Evolutionary conservation across 2,113 vertebrate genomes (phyloP).

Genomic region (Psilopogon haemacephalus): DNA sequence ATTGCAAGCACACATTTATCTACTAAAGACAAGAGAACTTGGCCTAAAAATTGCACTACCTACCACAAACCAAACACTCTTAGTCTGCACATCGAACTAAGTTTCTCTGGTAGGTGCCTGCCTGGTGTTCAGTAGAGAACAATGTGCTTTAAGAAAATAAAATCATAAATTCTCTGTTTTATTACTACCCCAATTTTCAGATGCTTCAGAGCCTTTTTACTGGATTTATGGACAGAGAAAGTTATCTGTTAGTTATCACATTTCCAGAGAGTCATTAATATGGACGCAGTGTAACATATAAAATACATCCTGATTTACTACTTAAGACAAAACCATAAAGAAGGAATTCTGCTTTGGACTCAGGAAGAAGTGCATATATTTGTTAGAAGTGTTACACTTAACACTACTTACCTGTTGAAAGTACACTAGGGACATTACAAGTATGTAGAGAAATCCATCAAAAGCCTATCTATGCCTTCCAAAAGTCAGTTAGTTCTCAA

Average conservation of each 20-base stretch:
- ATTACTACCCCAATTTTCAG: background rate
- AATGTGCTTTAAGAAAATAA: background rate
- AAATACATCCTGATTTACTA: background rate
- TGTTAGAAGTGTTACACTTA: background rate
- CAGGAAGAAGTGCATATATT: background rate
- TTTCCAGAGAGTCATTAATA: slow-evolving; percentile 37
- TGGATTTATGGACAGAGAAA: background rate
- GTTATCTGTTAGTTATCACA: background rate
- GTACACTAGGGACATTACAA: background rate
- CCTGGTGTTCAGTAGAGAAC: background rate
- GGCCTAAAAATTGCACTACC: no score
- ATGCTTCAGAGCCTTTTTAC: background rate
- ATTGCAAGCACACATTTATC: no score
- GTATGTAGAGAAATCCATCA: background rate
- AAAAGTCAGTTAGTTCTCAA: background rate
- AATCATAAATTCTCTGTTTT: background rate
- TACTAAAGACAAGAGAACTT: background rate
- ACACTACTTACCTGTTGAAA: background rate
- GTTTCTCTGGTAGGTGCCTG: background rate
- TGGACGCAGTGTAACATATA: background rate
- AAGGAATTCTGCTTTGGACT: background rate
- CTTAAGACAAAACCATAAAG: background rate
- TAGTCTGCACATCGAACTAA: background rate
- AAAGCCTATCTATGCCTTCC: background rate
- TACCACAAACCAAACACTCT: background rate